These are phyloP conservation scores for Bombyx mandarina DNA, from an alignment of 1,140 invertebrate genomes.

Conservation along the genomic window DNA sequence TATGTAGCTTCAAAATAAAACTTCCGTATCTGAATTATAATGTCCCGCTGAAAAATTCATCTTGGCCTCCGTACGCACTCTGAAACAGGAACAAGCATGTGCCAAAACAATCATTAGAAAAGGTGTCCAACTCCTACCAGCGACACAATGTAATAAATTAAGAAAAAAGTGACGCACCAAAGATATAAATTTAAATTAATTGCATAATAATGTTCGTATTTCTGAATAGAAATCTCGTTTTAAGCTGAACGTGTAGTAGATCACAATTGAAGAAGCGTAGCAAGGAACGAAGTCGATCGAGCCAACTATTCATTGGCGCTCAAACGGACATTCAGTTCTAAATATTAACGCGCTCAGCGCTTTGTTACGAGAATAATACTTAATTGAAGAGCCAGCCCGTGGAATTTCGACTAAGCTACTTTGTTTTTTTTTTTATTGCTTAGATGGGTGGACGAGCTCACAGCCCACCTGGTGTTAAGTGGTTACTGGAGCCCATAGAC, in stretches of 20 bases:
- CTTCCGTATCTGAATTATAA: slow-evolving; percentile 6
- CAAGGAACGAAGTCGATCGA: slow-evolving; percentile 63
- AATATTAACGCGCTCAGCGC: slow-evolving; percentile 57
- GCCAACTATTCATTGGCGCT: slow-evolving; percentile 69
- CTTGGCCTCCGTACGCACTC: slow-evolving; percentile 17
- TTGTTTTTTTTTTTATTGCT: not conserved
- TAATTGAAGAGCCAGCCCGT: slow-evolving; percentile 28
- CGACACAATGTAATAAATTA: slow-evolving; percentile 33
- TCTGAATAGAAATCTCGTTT: slow-evolving; percentile 49
- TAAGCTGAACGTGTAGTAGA: slow-evolving; percentile 58
- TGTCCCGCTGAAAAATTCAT: slow-evolving; percentile 17
- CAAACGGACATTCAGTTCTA: slow-evolving; percentile 65
- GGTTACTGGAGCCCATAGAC: too few relatives aligned
- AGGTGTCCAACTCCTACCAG: slow-evolving; percentile 24
- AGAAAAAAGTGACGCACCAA: slow-evolving; percentile 35
- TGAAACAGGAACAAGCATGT: slow-evolving; percentile 28
- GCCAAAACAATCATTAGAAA: slow-evolving; percentile 34
- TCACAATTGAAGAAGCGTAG: slow-evolving; percentile 68
- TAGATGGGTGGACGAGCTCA: too few relatives aligned
- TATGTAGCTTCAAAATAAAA: slow-evolving; percentile 7
- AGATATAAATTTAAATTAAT: slow-evolving; percentile 41
- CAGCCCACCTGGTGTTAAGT: slow-evolving; percentile 8
- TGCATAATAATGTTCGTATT: slow-evolving; percentile 32
- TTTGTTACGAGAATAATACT: slow-evolving; percentile 56
- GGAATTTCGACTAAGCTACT: slow-evolving; percentile 17